These are phyloP conservation scores for Plebejus melissa DNA, from an alignment of 2,888 invertebrate species.

Conservation along the genomic window DNA sequence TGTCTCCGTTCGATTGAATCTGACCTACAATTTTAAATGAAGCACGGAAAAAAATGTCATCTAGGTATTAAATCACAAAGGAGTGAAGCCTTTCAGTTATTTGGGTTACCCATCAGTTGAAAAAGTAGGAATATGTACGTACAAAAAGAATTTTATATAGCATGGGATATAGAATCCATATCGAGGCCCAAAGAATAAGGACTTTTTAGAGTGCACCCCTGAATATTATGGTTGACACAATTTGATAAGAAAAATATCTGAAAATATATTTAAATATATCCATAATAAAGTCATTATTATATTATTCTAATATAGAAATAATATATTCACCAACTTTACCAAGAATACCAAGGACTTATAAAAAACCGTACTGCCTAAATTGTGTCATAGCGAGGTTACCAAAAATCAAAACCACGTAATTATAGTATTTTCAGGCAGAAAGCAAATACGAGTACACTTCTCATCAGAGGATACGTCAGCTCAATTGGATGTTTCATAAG, in stretches of 20 bases:
- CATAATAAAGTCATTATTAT: no score
- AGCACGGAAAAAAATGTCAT: conserved; percentile 18
- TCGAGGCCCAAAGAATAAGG: not conserved
- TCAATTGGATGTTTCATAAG: conserved; percentile 4
- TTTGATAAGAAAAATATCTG: no score
- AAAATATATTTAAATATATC: no score
- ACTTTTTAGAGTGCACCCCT: no score
- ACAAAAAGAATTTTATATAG: conserved; percentile 9
- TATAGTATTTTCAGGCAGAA: not conserved
- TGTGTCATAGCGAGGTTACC: no score
- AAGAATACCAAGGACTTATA: no score
- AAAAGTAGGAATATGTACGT: conserved; percentile 20
- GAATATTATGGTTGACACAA: no score
- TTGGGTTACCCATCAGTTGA: conserved; percentile 22
- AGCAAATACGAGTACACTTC: not conserved
- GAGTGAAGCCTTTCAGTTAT: conserved; percentile 18
- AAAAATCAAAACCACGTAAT: not conserved
- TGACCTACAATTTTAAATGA: conserved; percentile 24
- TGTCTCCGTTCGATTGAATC: conserved; percentile 15
- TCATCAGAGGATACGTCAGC: not conserved
- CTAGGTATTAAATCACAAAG: conserved; percentile 26
- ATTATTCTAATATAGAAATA: no score
- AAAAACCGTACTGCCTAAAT: no score
- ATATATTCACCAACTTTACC: no score
- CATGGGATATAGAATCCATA: not conserved